These are phyloP conservation scores for Temnothorax curvispinosus DNA, from an alignment of 1,140 invertebrate genomes.

Conservation along the genomic window DNA sequence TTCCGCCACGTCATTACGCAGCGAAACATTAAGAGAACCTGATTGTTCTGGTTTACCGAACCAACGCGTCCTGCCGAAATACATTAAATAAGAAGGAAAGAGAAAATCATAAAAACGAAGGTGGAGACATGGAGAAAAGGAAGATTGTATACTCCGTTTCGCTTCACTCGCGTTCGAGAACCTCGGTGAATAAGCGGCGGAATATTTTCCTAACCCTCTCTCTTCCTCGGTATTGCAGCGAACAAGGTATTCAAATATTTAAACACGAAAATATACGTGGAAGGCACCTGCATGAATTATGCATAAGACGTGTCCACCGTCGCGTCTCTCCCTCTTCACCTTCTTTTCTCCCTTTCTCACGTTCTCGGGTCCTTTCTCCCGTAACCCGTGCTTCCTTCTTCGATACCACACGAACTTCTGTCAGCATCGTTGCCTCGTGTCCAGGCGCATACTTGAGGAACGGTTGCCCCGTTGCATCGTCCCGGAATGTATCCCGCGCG, in stretches of 20 bases:
- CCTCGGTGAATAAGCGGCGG: conserved; percentile 76
- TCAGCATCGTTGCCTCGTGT: conserved; percentile 36
- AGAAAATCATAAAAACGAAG: not conserved
- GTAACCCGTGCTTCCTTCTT: conserved; percentile 50
- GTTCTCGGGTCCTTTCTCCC: conserved; percentile 54
- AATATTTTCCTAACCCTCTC: conserved; percentile 78
- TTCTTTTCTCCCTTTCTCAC: conserved; percentile 64
- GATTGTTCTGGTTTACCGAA: conserved; percentile 28
- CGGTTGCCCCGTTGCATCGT: not conserved
- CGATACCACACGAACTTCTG: conserved; percentile 60
- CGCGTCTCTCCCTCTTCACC: conserved; percentile 54
- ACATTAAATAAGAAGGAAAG: not conserved
- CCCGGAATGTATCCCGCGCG: not conserved
- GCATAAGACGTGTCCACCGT: conserved; percentile 79
- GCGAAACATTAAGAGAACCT: conserved; percentile 9
- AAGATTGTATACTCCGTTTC: conserved; percentile 35
- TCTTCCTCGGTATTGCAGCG: conserved; percentile 75
- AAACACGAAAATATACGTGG: conserved; percentile 84
- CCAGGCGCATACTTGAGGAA: conserved; percentile 23
- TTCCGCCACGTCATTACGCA: conserved; percentile 31
- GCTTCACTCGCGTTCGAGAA: conserved; percentile 21
- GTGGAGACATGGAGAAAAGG: not conserved
- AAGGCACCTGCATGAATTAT: conserved; percentile 83
- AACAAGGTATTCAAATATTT: conserved; percentile 85
- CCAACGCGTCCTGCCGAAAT: conserved; percentile 53